Base-by-base conservation (phyloP, 2,797 vertebrate genomes). In the Mastacembelus armatus region DNA sequence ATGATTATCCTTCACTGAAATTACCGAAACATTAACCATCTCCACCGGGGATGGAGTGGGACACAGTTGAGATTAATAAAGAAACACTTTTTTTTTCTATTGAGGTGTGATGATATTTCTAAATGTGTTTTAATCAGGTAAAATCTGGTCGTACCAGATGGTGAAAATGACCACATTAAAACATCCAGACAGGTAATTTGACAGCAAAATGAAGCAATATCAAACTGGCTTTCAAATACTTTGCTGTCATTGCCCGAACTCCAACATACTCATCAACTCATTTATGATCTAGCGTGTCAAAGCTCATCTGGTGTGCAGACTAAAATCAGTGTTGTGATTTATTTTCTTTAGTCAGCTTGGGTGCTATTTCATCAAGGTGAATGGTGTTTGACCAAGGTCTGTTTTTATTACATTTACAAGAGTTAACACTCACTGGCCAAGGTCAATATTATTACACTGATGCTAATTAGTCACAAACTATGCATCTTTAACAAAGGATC, bases 201-300 rank as follows among this genome's bases (percentile, higher is more conserved):
- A 77, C 74, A 74, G 63, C 6, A 7, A 68, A 26, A 60, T 50
- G 40, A 67, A 67, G 47, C 36, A 22, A 38, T 4, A 38, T 66
- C 45, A 58, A 64, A 78, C 65, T 80, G 82, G 86, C 80, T 86
- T 84, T 85, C 76, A 88, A 72, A 86, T 66, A 58, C 65, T 81
- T 59, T 71, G 27, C 61, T 55, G 59, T 79, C 80, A 72, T 78
- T 66, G 69, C 19, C 36, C 63, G 33, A 54, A 74, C 74, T 58
- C 48, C 38, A 0, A 44, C 10, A 64, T 74, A 78, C 81, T 50
- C 73, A 27, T 72, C 71, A 73, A n/a, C 62, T 71, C 36, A 27
- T 64, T 64, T 70, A 68, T 82, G 71, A 80, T 70, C 58, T 19
- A 2, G 6, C 2, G 22, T 74, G 83, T 84, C 78, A 71, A 27